Evolutionary conservation across 2,888 invertebrate genomes (phyloP), one percentile per base, ranked within the genome.

Genomic region (Celastrina argiolus): DNA sequence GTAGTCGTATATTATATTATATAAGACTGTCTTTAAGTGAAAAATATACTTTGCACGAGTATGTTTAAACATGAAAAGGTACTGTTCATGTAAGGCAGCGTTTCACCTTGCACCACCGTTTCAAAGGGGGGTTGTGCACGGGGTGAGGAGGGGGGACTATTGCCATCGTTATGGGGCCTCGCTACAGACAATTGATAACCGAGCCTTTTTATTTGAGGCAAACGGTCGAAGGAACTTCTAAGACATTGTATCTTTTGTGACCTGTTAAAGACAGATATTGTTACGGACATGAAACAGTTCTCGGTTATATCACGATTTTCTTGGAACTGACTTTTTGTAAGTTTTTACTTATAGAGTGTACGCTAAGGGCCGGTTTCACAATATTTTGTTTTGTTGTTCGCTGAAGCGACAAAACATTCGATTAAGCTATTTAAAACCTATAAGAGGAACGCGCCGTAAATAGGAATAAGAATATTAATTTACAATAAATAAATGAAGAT

Each of bases 101-200:
- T 51, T 51, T 51, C 22, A 26, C 51, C 51, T 51, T 51, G 51
- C 51, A 51, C 51, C 51, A 22, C 22, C 22, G 51, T 8, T 10
- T 70, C 14, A 66, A 71, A 64, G 66, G 67, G 72, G 68, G 70
- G 68, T 69, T 66, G 65, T 69, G 71, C 69, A 64, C 69, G 65
- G 2, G 22, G 22, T 4, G 68, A 22, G 34, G 58, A 69, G 76
- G 79, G 79, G 72, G 74, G 78, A 74, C 78, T 85, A 88, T 88
- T 88, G 87, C 84, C 88, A 83, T 88, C 87, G 85, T 88, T 88
- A 88, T 81, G 79, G 81, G 82, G 85, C 86, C 85, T 82, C 81
- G 78, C 84, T 83, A 83, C 77, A 83, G 80, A 76, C 81, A 83
- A 87, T 86, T 87, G 87, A 87, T 86, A 87, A 86, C 85, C 78